Percentiles rank a stretch among this genome's conserved stretches.
Evolutionary conservation across 2,797 vertebrate genomes (phyloP).

Genomic region (Gambusia yucatana): DNA sequence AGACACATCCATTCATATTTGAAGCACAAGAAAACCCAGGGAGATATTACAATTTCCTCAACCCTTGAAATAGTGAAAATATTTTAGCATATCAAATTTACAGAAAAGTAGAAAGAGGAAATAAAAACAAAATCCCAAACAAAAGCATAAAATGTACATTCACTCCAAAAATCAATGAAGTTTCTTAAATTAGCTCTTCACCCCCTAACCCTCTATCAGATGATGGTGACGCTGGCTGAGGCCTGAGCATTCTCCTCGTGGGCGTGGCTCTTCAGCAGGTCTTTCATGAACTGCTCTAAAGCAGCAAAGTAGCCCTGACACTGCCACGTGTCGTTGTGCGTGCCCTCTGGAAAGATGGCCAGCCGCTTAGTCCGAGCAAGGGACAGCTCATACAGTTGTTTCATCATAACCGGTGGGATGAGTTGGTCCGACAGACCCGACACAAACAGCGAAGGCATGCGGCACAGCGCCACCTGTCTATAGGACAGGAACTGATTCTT

Average conservation of each 20-base stretch:
- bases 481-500: conserved; percentile 98
- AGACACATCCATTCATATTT: conserved; percentile 72
- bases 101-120: conserved; percentile 62
- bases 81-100: conserved; percentile 53
- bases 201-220: conserved; percentile 69
- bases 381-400: conserved; percentile 97
- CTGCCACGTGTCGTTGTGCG: conserved; percentile 99
- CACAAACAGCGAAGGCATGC: conserved; percentile 98
- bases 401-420: conserved; percentile 99
- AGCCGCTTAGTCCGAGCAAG: conserved; percentile 97
- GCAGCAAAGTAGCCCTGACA: conserved; percentile 98
- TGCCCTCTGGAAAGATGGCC: conserved; percentile 96
- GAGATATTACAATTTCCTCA: conserved; percentile 48
- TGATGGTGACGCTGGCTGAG: conserved; percentile 93
- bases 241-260: conserved; percentile 90
- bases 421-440: conserved; percentile 98
- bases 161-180: conserved; percentile 59
- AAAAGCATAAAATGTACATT: conserved; percentile 84
- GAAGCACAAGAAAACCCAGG: conserved; percentile 44
- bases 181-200: conserved; percentile 43
- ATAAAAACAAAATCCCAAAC: conserved; percentile 57
- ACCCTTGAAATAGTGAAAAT: conserved; percentile 49
- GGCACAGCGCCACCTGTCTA: conserved; percentile 91
- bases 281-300: conserved; percentile 96
- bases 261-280: conserved; percentile 92